Conservation (phyloP, 2,888 invertebrate species). For the Rhingia rostrata region DNA sequence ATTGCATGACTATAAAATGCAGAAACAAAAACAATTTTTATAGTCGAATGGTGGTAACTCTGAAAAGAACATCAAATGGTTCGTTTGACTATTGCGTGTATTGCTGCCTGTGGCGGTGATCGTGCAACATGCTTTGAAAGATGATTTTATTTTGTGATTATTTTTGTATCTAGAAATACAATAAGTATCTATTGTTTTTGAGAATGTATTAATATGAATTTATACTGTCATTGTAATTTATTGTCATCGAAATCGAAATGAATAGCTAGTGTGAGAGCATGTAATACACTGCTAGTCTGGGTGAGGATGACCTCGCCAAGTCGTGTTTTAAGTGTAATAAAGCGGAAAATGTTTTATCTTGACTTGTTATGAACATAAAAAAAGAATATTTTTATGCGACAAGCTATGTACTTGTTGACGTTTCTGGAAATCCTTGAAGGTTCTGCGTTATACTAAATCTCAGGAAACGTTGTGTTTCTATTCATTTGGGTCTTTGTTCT, state of each 20-base stretch:
- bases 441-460: no score
- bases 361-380: conserved; percentile 6
- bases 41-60: conserved; percentile 38
- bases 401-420: no score
- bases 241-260: conserved; percentile 15
- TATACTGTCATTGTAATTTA: conserved; percentile 6
- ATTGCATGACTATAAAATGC: conserved; percentile 29
- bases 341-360: conserved; percentile 10
- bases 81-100: conserved; percentile 31
- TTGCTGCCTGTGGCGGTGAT: conserved; percentile 38
- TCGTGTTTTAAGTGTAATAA: background rate
- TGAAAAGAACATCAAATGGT: conserved; percentile 19
- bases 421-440: no score
- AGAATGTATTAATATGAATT: conserved; percentile 27
- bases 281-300: conserved; percentile 2
- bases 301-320: conserved; percentile 14
- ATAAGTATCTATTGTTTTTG: conserved; percentile 25
- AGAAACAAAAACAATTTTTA: conserved; percentile 24
- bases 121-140: conserved; percentile 44
- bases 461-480: no score
- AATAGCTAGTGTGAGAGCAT: conserved; percentile 4
- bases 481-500: no score
- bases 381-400: no score
- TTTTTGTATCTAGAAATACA: conserved; percentile 29
- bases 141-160: conserved; percentile 18